These are phyloP conservation scores for Poliocrania exsul DNA, from an alignment of 2,797 vertebrate species.

Conservation along the genomic window DNA sequence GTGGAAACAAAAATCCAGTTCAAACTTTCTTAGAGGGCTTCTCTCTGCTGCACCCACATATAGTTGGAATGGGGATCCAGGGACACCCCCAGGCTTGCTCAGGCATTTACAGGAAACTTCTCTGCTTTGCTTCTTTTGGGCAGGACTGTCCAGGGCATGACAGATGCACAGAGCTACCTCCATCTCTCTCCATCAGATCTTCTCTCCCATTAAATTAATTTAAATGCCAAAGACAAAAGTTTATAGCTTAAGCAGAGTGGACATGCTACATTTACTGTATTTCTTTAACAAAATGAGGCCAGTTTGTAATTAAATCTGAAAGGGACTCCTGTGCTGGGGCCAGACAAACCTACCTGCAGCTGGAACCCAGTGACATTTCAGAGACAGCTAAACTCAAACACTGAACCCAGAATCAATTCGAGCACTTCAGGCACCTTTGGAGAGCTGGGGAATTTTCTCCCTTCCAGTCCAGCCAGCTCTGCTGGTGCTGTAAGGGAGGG, in stretches of 20 bases:
- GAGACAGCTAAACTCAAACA: not conserved
- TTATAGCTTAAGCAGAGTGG: slow-evolving; percentile 6
- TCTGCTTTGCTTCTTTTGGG: not conserved
- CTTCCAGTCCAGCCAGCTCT: not conserved
- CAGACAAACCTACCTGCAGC: slow-evolving; percentile 29
- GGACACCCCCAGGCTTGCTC: not conserved
- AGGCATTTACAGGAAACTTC: not conserved
- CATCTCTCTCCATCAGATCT: not conserved
- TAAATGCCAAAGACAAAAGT: not conserved
- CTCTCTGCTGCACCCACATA: not conserved
- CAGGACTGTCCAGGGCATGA: not conserved
- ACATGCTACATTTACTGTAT: not conserved
- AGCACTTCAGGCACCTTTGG: not conserved
- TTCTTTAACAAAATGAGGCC: slow-evolving; percentile 7
- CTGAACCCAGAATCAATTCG: not conserved
- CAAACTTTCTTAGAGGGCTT: not conserved
- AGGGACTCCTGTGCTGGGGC: not conserved
- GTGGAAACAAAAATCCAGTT: not conserved
- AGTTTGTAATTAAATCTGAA: slow-evolving; percentile 14
- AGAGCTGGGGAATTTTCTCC: not conserved
- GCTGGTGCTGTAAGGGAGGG: not conserved
- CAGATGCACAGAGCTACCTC: not conserved
- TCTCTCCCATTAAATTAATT: not conserved
- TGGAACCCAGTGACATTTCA: slow-evolving; percentile 19
- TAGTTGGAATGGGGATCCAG: not conserved